These are phyloP conservation scores for Oasisia sp. DNA, from an alignment of 2,888 invertebrate genomes.

Conservation along the genomic window DNA sequence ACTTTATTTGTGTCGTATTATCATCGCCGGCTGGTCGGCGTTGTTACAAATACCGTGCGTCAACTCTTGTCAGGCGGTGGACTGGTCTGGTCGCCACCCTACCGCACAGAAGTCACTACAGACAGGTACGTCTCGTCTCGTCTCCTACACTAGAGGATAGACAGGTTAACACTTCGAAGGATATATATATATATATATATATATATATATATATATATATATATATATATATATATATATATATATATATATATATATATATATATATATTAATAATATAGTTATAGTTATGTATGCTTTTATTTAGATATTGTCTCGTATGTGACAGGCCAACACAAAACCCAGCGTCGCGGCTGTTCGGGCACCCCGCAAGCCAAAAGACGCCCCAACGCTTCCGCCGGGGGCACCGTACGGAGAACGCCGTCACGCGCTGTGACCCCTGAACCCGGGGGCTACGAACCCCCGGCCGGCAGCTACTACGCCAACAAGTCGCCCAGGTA, in stretches of 20 bases:
- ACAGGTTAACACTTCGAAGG: background rate
- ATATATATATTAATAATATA: too few species aligned
- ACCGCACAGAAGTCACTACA: background rate
- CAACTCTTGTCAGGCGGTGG: background rate
- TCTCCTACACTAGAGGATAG: background rate
- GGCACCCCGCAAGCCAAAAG: background rate
- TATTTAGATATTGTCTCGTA: too few species aligned
- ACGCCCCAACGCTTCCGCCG: background rate
- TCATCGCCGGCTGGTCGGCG: background rate
- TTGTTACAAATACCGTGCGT: background rate
- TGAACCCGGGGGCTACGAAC: background rate
- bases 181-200: background rate
- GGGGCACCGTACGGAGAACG: background rate
- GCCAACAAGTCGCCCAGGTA: constrained; percentile 1
- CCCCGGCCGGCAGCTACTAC: background rate
- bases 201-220: too few species aligned
- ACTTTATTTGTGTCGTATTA: background rate
- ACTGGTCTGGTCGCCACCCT: background rate
- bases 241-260: too few species aligned
- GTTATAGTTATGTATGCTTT: too few species aligned
- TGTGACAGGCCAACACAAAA: background rate
- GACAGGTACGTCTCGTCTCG: background rate
- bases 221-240: too few species aligned
- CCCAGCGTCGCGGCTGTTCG: background rate
- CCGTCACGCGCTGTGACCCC: background rate